Conservation (phyloP, 2,888 invertebrate species). For the Cenopis cana region DNA sequence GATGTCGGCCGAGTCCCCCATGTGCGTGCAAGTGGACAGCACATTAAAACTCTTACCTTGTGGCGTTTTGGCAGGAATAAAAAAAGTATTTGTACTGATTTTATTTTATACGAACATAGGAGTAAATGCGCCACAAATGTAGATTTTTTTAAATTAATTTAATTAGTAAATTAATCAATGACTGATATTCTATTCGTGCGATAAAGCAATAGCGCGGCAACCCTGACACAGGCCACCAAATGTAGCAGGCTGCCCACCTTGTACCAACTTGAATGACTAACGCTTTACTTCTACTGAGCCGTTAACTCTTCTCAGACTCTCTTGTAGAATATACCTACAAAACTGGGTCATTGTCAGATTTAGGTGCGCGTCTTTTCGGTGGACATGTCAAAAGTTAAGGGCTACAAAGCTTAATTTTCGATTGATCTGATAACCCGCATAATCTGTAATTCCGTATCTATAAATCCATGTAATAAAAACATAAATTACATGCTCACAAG, state of each 20-base stretch:
- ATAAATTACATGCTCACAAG: too few species aligned
- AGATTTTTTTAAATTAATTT: not conserved
- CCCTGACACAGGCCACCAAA: conserved; percentile 83
- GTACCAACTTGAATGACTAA: conserved; percentile 74
- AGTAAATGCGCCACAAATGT: not conserved
- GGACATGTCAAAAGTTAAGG: too few species aligned
- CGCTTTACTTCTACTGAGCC: conserved; percentile 55
- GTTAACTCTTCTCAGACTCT: conserved; percentile 56
- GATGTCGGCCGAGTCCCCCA: conserved; percentile 57
- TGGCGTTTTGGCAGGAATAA: not conserved
- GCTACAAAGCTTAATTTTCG: too few species aligned
- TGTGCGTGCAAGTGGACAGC: conserved; percentile 44
- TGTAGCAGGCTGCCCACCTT: conserved; percentile 79
- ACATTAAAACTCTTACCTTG: not conserved
- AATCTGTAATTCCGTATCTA: too few species aligned
- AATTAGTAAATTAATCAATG: not conserved
- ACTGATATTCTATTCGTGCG: conserved; percentile 20
- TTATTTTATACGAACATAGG: not conserved
- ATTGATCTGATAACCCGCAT: too few species aligned
- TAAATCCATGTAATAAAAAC: too few species aligned
- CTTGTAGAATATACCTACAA: too few species aligned
- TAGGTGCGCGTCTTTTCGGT: too few species aligned
- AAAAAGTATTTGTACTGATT: not conserved
- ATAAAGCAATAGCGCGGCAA: conserved; percentile 65
- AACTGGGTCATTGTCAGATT: too few species aligned